Evolutionary conservation across 2,888 invertebrate genomes (phyloP), one percentile per base, ranked within the genome.

Genomic region (Zygothrica quintamaculata): DNA sequence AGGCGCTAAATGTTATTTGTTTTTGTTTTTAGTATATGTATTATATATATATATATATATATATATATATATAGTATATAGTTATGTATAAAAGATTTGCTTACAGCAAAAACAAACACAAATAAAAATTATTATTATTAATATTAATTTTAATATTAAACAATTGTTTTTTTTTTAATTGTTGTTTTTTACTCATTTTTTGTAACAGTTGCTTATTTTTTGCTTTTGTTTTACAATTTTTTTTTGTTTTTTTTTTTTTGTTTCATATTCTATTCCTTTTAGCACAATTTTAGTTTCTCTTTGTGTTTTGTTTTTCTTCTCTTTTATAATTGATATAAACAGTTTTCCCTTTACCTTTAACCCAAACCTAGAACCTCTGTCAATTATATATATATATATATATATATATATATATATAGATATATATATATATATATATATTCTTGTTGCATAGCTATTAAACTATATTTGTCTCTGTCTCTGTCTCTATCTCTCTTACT

Each of bases 1-100:
- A 79, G 79, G 79, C 79, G 84, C 78, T 79, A 81, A 77, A 62
- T 74, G 34, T 67, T 65, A 15, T 48, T 40, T 9, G 53, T 40
- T 34, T 29, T 13, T 50, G 25, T 9, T 43, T 34, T 43, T 55
- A 46, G 44, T 58, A 51, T 51, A 22, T 34, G 36, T 55, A 25
- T 53, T 26, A 18, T 43, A 34, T 46, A 34, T 57, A n/a, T 36
- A 11, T 46, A 12, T 40, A 40, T 50, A 40, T 58, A 36, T 64
- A 13, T 75, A 13, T 60, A 5, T 48, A 2, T 42, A 7, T 66
- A 16, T 66, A 58, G 42, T 58, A 26, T 59, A 26, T 40, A 61
- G 22, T 67, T 64, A 33, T 29, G 33, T 55, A 44, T 42, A 29
- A 61, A 58, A 46, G 22, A 18, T 59, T 60, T 53, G 59, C 52